phyloP scores from a whole-genome alignment of 2,888 invertebrate species.

The Lottia scabra region DNA sequence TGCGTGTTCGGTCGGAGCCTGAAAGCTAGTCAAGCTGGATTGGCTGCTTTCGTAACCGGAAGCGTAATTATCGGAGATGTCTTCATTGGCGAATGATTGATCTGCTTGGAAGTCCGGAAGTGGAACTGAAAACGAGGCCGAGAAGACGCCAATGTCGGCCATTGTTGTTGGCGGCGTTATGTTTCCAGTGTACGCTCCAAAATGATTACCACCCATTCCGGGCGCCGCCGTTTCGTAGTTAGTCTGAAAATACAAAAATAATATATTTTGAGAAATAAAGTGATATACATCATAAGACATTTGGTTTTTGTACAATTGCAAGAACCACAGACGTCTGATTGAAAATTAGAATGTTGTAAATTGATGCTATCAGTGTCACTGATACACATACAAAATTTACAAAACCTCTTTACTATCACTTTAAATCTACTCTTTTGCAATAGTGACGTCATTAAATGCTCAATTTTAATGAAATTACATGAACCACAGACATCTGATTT shows the following conservation, averaged over 20 bases:
- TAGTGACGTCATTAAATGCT: no score
- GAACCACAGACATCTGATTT: no score
- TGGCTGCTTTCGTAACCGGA: slow-evolving; percentile 39
- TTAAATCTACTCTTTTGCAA: no score
- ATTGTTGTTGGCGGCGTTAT: slow-evolving; percentile 37
- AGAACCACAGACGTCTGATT: no score
- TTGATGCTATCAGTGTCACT: no score
- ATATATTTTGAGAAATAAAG: no score
- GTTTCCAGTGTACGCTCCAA: slow-evolving; percentile 37
- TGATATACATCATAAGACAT: no score
- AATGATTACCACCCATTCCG: slow-evolving; percentile 36
- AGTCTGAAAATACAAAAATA: slow-evolving; percentile 27
- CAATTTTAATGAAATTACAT: no score
- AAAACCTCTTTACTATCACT: no score
- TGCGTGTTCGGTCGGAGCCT: slow-evolving; percentile 33
- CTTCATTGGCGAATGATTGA: slow-evolving; percentile 41
- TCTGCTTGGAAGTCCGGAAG: slow-evolving; percentile 64
- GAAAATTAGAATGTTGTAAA: no score
- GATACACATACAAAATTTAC: no score
- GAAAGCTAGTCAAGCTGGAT: slow-evolving; percentile 34
- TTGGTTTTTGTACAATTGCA: no score
- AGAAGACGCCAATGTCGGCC: slow-evolving; percentile 77
- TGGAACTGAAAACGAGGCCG: slow-evolving; percentile 77
- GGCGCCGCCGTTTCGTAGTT: slow-evolving; percentile 37
- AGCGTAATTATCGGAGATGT: slow-evolving; percentile 41